Base-by-base conservation (phyloP, 2,888 invertebrate species). In the Drosophila flavopinicola region DNA sequence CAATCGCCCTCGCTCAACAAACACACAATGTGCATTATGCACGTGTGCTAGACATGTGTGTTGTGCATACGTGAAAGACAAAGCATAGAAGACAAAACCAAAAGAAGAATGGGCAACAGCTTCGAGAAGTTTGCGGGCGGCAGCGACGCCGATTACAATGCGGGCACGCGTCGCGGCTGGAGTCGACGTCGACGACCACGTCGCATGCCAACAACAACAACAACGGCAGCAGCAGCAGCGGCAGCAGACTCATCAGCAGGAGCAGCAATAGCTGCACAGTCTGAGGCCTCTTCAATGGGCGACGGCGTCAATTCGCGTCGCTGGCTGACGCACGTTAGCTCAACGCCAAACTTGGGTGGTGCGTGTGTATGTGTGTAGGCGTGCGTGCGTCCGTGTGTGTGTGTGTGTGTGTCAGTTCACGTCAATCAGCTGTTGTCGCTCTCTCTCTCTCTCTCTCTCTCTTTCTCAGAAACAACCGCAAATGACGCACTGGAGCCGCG, bases 291-390 rank as follows among this genome's bases (percentile, higher is more conserved):
- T 11, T 13, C 35, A 48, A 39, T 23, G 15, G 20, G 15, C 6
- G 35, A 44, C 44, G 17, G 53, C 42, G 33, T 45, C 20, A 44
- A 65, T 23, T 44, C 53, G 45, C 53, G 63, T 23, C 83, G 75
- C 11, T 53, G 71, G 47, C 51, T 89, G 44, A 75, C 87, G 53
- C 90, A 90, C 72, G 88, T 90, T 45, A 88, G 77, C 54, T 90
- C 90, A 49, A 87, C 90, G 17, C 90, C 90, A 39, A 90, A 89
- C 78, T 78, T 90, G 39, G 85, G 88, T 64, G 90, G 90, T 90
- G 89, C 72, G 90, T 90, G 85, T 47, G 24, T 37, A 13, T 42
- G 35, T 52, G 7, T 54, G 24, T 41, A n/a, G n/a, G n/a, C n/a
- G n/a, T n/a, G n/a, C n/a, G 30, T 32, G 51, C 48, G 39, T 49